These are phyloP conservation scores for Mus minutoides DNA, from an alignment of 2,797 vertebrate genomes.

Conservation along the genomic window DNA sequence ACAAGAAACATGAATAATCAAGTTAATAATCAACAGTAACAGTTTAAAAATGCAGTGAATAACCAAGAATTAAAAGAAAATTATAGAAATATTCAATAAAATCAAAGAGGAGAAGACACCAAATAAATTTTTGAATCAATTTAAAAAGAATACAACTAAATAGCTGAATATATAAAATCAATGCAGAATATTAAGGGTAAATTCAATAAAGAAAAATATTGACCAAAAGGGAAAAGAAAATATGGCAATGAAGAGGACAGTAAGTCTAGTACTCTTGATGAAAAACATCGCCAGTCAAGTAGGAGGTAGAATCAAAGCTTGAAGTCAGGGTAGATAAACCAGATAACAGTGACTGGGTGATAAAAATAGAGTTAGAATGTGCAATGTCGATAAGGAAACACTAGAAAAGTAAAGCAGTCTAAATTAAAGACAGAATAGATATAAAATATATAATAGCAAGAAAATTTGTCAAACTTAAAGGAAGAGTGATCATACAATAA, in stretches of 20 bases:
- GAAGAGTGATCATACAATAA: background rate
- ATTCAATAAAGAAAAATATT: background rate
- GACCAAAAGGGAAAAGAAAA: background rate
- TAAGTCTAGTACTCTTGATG: background rate
- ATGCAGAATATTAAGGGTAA: background rate
- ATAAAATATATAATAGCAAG: background rate
- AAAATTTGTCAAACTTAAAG: background rate
- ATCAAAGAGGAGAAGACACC: background rate
- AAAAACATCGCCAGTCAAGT: background rate
- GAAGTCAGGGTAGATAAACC: background rate
- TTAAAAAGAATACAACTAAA: background rate
- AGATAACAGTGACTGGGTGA: background rate
- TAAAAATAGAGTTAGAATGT: background rate
- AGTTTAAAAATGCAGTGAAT: no score
- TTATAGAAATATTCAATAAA: background rate
- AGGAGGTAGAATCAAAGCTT: background rate
- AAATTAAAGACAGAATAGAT: background rate
- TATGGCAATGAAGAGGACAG: background rate
- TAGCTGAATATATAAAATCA: background rate
- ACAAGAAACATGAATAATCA: background rate
- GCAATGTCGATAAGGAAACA: background rate
- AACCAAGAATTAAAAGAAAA: background rate
- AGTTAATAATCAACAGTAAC: background rate
- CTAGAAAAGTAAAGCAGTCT: background rate
- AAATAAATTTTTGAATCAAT: background rate